These are phyloP conservation scores for Drosophila persimilis DNA, from an alignment of 1,140 invertebrate species.

Conservation along the genomic window DNA sequence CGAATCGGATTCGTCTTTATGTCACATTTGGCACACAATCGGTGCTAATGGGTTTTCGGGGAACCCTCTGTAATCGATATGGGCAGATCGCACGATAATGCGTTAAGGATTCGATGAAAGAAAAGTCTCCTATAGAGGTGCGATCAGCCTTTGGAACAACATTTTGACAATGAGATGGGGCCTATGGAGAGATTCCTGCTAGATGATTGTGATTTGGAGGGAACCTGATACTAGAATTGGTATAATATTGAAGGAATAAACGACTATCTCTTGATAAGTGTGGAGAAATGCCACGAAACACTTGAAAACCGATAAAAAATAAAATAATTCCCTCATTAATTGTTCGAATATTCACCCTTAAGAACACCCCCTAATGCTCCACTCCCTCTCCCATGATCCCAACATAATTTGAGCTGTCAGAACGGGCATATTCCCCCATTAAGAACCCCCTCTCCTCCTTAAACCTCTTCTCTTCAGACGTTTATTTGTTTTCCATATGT, in stretches of 20 bases:
- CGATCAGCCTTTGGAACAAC: neutral
- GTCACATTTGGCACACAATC: conserved; percentile 47
- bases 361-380: too few relatives aligned
- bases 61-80: conserved; percentile 32
- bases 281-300: too few relatives aligned
- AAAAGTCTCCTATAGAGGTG: neutral
- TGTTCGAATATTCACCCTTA: too few relatives aligned
- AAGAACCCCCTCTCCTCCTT: conserved; percentile 9
- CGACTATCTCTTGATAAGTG: too few relatives aligned
- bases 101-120: too few relatives aligned
- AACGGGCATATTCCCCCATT: conserved; percentile 20
- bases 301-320: too few relatives aligned
- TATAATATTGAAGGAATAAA: too few relatives aligned
- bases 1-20: conserved; percentile 7
- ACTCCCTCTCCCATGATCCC: neutral
- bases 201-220: too few relatives aligned
- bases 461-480: conserved; percentile 18
- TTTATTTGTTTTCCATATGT: conserved; percentile 36
- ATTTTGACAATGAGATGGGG: neutral
- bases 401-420: conserved; percentile 26
- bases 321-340: too few relatives aligned
- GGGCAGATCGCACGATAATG: conserved; percentile 6
- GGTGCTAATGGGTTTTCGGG: conserved; percentile 36
- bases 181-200: neutral
- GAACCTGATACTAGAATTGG: too few relatives aligned